Evolutionary conservation across 1,140 invertebrate species (phyloP).

Genomic region (Macrotrachela quadricornifera): DNA sequence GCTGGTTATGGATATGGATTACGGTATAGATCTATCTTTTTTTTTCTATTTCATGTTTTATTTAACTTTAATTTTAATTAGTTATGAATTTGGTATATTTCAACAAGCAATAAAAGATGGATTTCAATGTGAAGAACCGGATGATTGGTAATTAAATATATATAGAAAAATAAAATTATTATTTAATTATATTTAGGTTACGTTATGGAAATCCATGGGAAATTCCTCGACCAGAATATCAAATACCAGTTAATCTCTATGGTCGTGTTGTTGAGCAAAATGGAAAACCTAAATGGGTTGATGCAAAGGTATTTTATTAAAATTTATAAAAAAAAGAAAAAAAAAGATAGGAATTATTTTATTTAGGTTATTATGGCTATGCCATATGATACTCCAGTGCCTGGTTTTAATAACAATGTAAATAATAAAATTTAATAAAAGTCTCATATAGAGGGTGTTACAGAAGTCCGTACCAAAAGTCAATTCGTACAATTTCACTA

Average conservation of each 20-base stretch:
- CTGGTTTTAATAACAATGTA: slow-evolving; percentile 84
- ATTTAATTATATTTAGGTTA: slow-evolving; percentile 25
- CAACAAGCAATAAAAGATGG: slow-evolving; percentile 5
- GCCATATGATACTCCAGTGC: slow-evolving; percentile 93
- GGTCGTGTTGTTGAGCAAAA: slow-evolving; percentile 55
- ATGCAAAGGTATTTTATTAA: slow-evolving; percentile 50
- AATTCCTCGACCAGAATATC: slow-evolving; percentile 81
- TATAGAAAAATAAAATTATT: too few relatives aligned
- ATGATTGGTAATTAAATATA: slow-evolving; percentile 52
- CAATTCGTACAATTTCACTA: too few relatives aligned
- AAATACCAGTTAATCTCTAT: slow-evolving; percentile 79
- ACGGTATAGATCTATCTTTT: slow-evolving; percentile 40
- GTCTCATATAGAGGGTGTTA: too few relatives aligned
- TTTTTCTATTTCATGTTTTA: too few relatives aligned
- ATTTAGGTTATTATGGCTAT: slow-evolving; percentile 40
- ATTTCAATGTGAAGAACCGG: slow-evolving; percentile 59
- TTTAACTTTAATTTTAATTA: too few relatives aligned
- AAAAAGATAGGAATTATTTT: too few relatives aligned
- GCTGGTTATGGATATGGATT: slow-evolving; percentile 97
- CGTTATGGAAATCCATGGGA: slow-evolving; percentile 90
- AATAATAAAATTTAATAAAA: too few relatives aligned
- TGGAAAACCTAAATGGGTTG: slow-evolving; percentile 68
- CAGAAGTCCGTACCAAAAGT: too few relatives aligned
- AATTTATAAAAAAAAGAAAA: too few relatives aligned
- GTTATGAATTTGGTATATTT: slow-evolving; percentile 53